phyloP scores from a whole-genome alignment of 2,113 vertebrate species.

The Dissostichus mawsoni region DNA sequence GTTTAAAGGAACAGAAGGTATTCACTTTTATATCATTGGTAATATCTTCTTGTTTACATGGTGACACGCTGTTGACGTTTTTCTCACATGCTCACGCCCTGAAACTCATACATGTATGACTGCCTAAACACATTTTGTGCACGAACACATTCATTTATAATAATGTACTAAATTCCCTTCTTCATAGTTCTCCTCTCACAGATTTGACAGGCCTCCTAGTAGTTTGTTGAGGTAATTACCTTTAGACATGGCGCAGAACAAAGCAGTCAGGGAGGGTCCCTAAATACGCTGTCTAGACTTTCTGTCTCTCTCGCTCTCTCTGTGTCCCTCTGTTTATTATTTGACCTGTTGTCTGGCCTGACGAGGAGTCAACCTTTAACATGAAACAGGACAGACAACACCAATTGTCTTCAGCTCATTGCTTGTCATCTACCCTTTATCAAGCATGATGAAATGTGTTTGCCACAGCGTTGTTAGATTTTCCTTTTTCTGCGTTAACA shows the following conservation, averaged over 20 bases:
- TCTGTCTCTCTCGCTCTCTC: slow-evolving; percentile 75
- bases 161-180: slow-evolving; percentile 15
- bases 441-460: slow-evolving; percentile 11
- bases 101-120: not conserved
- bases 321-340: slow-evolving; percentile 72
- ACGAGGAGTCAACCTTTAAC: slow-evolving; percentile 57
- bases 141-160: slow-evolving; percentile 1
- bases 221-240: slow-evolving; percentile 84
- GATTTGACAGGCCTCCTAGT: slow-evolving; percentile 65
- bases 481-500: slow-evolving; percentile 8
- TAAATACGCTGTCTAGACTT: slow-evolving; percentile 84
- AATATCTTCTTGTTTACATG: slow-evolving; percentile 42
- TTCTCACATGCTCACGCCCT: not conserved
- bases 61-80: slow-evolving; percentile 34
- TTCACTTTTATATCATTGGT: not conserved
- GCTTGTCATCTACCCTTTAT: slow-evolving; percentile 57
- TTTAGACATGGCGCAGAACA: slow-evolving; percentile 83
- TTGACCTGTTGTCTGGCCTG: slow-evolving; percentile 69
- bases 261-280: slow-evolving; percentile 82
- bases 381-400: slow-evolving; percentile 62
- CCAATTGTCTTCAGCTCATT: slow-evolving; percentile 57
- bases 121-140: not conserved
- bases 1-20: not conserved
- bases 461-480: not conserved
- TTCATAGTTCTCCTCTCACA: slow-evolving; percentile 44